These are phyloP conservation scores for Tridacna crocea DNA, from an alignment of 2,888 invertebrate genomes.

Conservation along the genomic window DNA sequence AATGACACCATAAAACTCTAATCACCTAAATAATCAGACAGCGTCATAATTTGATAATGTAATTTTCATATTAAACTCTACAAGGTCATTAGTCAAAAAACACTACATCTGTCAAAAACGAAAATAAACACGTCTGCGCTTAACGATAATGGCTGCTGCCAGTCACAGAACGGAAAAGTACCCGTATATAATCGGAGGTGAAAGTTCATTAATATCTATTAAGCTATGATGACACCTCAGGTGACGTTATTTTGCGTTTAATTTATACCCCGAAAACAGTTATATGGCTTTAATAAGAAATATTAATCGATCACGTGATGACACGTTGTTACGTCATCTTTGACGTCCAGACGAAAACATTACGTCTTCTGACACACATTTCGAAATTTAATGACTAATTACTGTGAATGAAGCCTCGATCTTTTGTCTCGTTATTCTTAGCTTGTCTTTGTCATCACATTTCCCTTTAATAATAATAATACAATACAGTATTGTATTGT, in stretches of 20 bases:
- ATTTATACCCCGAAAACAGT: slow-evolving; percentile 7
- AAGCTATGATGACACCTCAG: slow-evolving; percentile 11
- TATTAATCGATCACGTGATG: slow-evolving; percentile 3
- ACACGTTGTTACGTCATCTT: not conserved
- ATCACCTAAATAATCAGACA: slow-evolving; percentile 1
- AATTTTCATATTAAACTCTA: slow-evolving; percentile 14
- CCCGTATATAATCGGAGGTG: not conserved
- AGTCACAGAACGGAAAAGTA: slow-evolving; percentile 2
- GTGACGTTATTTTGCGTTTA: slow-evolving; percentile 14
- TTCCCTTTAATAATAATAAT: no score
- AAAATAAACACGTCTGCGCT: slow-evolving; percentile 15
- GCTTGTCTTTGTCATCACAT: no score
- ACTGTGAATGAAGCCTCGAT: not conserved
- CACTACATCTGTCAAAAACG: slow-evolving; percentile 10
- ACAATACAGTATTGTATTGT: no score
- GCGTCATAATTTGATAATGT: slow-evolving; percentile 18
- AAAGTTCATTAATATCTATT: slow-evolving; percentile 24
- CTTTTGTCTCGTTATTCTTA: not conserved
- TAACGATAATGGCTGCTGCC: not conserved
- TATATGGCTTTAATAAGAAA: not conserved
- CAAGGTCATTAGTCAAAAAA: slow-evolving; percentile 17
- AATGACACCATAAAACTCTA: not conserved
- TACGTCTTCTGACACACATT: not conserved
- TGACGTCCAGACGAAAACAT: slow-evolving; percentile 12
- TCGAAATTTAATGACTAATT: not conserved